Evolutionary conservation across 2,797 vertebrate species (phyloP).

Genomic region (Danio tinwini): DNA sequence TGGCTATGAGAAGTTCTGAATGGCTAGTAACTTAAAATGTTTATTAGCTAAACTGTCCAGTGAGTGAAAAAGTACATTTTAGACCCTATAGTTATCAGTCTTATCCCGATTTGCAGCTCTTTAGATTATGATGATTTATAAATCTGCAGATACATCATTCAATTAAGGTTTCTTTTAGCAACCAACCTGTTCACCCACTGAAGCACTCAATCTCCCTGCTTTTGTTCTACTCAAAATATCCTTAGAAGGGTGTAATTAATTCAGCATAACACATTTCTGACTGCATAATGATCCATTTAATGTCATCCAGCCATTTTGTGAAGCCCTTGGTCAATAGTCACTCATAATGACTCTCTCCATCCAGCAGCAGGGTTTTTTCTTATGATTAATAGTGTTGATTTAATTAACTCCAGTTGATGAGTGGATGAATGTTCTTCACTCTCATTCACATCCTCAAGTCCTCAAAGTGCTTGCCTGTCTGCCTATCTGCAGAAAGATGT

Average conservation of each 20-base stretch:
- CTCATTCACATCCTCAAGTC: not conserved
- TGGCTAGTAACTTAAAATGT: too few relatives aligned
- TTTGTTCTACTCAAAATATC: conserved; percentile 1
- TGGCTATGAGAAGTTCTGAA: too few relatives aligned
- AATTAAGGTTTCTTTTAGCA: not conserved
- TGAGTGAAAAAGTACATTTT: too few relatives aligned
- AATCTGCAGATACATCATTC: not conserved
- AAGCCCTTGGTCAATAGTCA: conserved; percentile 10
- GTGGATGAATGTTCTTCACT: not conserved
- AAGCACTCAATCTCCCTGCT: not conserved
- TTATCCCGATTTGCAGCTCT: too few relatives aligned
- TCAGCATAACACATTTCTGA: not conserved
- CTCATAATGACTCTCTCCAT: conserved; percentile 9
- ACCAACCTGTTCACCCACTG: not conserved
- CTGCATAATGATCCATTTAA: conserved; percentile 12
- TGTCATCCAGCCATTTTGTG: not conserved
- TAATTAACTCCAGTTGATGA: conserved; percentile 4
- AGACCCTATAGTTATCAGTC: too few relatives aligned
- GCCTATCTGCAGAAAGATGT: not conserved
- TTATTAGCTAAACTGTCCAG: too few relatives aligned
- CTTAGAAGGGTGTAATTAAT: not conserved
- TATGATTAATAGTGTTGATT: conserved; percentile 21
- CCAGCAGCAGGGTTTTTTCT: not conserved
- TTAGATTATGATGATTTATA: not conserved
- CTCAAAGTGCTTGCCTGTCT: not conserved